Percentiles rank a stretch among this genome's conserved stretches.
Conservation (phyloP, 2,797 vertebrate species). For the Enoplosus armatus region DNA sequence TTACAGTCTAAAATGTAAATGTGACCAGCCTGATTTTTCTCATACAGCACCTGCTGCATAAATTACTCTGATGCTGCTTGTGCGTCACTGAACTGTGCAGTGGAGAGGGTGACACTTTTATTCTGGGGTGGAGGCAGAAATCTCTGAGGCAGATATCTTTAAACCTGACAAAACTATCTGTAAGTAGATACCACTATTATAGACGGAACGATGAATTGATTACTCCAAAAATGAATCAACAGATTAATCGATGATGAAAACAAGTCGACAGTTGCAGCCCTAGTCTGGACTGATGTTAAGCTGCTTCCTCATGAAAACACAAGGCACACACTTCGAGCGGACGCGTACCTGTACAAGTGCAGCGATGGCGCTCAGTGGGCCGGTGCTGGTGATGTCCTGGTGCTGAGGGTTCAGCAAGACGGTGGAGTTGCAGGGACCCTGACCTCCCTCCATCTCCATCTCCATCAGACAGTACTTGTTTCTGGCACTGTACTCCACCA, state of each 20-base stretch:
- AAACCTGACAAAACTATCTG: no score
- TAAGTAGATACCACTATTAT: no score
- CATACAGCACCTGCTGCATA: neutral
- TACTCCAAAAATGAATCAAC: neutral
- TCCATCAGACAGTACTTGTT: constrained; percentile 95
- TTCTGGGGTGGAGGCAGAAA: neutral
- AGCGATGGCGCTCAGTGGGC: constrained; percentile 92
- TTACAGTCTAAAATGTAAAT: neutral
- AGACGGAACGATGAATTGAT: no score
- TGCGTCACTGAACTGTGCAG: neutral
- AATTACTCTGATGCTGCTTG: neutral
- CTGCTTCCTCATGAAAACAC: no score
- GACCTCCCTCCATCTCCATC: constrained; percentile 91
- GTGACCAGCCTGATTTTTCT: neutral
- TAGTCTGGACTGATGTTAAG: neutral
- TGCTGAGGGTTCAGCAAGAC: constrained; percentile 81
- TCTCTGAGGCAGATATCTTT: no score
- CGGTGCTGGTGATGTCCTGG: constrained; percentile 70
- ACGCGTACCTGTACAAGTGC: constrained; percentile 93
- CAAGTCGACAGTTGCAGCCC: no score
- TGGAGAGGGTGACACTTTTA: no score
- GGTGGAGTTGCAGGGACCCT: constrained; percentile 88
- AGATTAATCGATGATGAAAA: no score
- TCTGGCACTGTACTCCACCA: constrained; percentile 97
- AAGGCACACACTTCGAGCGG: no score